Percentiles rank a stretch among this genome's conserved stretches.
Conservation (phyloP, 64 coral and sea anemone genomes). For the Acropora yongei region DNA sequence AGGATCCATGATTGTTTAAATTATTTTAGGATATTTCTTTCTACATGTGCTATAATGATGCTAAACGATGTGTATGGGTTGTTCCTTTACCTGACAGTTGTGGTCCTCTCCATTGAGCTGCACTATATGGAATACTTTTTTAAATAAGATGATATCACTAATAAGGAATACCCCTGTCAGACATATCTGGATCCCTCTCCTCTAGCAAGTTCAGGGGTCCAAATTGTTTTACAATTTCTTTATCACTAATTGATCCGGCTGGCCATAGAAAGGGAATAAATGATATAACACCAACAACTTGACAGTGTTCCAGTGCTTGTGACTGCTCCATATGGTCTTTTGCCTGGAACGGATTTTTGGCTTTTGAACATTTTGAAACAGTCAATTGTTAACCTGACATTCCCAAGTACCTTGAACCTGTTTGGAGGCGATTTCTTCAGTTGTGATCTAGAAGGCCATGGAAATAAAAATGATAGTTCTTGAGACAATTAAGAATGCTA, state of each 20-base stretch:
- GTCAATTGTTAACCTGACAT: neutral
- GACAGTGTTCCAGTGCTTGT: constrained; percentile 11
- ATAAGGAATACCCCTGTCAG: constrained; percentile 77
- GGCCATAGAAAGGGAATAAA: constrained; percentile 80
- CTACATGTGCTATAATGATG: constrained; percentile 72
- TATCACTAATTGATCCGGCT: constrained; percentile 45
- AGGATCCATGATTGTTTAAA: constrained; percentile 76
- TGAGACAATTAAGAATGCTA: no score
- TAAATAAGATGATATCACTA: constrained; percentile 73
- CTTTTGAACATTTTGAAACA: no score
- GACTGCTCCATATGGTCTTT: constrained; percentile 9
- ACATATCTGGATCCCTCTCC: constrained; percentile 80
- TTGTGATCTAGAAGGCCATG: constrained; percentile 51
- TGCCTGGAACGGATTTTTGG: constrained; percentile 58
- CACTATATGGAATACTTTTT: constrained; percentile 68
- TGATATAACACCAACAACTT: constrained; percentile 73
- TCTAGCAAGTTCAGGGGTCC: constrained; percentile 60
- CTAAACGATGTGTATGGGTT: constrained; percentile 66
- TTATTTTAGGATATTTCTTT: constrained; percentile 59
- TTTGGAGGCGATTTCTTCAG: constrained; percentile 41
- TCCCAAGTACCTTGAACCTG: neutral
- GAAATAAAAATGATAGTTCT: constrained; percentile 69
- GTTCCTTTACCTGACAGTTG: constrained; percentile 28
- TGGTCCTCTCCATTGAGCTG: constrained; percentile 71
- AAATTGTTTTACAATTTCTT: constrained; percentile 52